Evolutionary conservation across 2,113 vertebrate species (phyloP).

Genomic region (Hemiprocne comata): DNA sequence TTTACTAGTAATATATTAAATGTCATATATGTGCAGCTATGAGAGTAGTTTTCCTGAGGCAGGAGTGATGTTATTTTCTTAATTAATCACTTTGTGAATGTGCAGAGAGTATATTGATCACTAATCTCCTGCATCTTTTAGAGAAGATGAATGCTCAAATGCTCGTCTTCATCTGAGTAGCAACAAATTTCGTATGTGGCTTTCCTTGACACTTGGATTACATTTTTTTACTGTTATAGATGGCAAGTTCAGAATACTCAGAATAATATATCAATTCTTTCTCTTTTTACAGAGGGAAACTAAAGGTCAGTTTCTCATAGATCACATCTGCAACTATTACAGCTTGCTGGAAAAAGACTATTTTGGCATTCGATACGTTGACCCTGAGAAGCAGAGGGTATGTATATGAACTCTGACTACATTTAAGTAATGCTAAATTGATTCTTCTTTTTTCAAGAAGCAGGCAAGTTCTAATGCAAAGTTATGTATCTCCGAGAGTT

Average conservation of each 20-base stretch:
- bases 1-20: neutral
- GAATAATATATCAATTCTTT: neutral
- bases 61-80: neutral
- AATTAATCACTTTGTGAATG: neutral
- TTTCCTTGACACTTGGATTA: neutral
- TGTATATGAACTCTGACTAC: constrained; percentile 44
- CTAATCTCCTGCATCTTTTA: neutral
- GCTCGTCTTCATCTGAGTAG: neutral
- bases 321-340: constrained; percentile 98
- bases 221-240: neutral
- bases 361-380: constrained; percentile 97
- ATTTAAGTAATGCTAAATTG: neutral
- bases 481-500: neutral
- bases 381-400: constrained; percentile 97
- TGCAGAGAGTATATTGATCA: neutral
- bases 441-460: neutral
- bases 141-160: neutral
- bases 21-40: neutral
- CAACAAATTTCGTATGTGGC: neutral
- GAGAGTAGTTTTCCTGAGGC: neutral
- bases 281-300: constrained; percentile 90
- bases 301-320: constrained; percentile 95
- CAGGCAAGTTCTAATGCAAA: neutral
- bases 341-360: constrained; percentile 98
- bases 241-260: neutral